Conservation (phyloP, 2,113 vertebrate genomes). For the Maccullochella peelii region DNA sequence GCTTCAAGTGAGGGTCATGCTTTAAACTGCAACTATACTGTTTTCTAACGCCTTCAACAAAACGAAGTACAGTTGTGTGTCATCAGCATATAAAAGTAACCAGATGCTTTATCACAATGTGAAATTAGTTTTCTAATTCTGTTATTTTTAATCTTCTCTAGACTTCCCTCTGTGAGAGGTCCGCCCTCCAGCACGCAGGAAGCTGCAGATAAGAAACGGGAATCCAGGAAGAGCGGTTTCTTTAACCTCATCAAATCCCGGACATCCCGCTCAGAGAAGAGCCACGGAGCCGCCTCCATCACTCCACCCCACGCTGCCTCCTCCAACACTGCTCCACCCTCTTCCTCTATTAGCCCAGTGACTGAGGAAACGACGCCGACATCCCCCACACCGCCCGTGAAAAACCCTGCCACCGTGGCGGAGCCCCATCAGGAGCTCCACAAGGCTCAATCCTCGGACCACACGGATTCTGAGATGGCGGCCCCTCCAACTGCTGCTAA, state of each 20-base stretch:
- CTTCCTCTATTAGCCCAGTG: constrained; percentile 24
- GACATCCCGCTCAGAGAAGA: constrained; percentile 87
- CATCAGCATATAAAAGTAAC: not conserved
- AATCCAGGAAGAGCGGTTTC: constrained; percentile 93
- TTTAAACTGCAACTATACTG: not conserved
- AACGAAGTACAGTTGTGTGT: not conserved
- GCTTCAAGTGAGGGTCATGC: constrained; percentile 77
- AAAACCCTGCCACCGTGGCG: constrained; percentile 65
- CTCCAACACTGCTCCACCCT: not conserved
- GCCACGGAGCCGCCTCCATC: constrained; percentile 44
- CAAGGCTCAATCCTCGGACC: constrained; percentile 32
- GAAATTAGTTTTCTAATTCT: not conserved
- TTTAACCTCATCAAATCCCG: constrained; percentile 93
- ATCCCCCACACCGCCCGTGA: constrained; percentile 64
- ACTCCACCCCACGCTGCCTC: constrained; percentile 62
- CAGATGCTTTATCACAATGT: not conserved
- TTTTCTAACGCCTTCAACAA: not conserved
- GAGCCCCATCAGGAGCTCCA: constrained; percentile 35
- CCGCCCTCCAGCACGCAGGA: constrained; percentile 75
- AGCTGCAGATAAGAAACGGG: constrained; percentile 86
- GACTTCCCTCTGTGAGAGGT: constrained; percentile 75
- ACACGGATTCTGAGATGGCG: constrained; percentile 53
- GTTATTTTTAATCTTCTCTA: constrained; percentile 40
- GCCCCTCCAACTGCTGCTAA: constrained; percentile 63
- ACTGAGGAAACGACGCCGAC: constrained; percentile 82